These are phyloP conservation scores for Heliopora coerulea DNA, from an alignment of 92 coral and sea anemone species.

Conservation along the genomic window DNA sequence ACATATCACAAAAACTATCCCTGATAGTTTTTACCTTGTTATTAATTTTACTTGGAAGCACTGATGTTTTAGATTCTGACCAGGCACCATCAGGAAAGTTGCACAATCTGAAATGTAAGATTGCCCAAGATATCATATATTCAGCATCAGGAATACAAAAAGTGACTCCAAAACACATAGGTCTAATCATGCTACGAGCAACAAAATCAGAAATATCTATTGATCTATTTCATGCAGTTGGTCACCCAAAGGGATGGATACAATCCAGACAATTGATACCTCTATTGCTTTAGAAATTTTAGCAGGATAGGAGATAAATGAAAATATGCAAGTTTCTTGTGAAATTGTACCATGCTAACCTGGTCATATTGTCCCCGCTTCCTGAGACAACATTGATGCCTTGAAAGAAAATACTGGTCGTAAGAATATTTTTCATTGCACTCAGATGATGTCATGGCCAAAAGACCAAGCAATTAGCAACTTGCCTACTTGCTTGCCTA, in stretches of 20 bases:
- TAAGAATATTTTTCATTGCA: conserved; percentile 48
- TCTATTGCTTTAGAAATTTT: conserved; percentile 35
- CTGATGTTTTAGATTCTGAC: too few relatives aligned
- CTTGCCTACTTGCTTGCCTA: background rate
- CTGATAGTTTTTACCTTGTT: conserved; percentile 55
- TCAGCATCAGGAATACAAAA: conserved; percentile 45
- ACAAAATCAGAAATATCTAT: conserved; percentile 65
- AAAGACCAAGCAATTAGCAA: conserved; percentile 29
- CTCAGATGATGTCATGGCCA: conserved; percentile 46
- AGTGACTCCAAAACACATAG: conserved; percentile 61
- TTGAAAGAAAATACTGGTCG: conserved; percentile 46
- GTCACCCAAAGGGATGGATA: conserved; percentile 37
- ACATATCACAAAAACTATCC: too few relatives aligned
- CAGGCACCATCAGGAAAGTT: background rate
- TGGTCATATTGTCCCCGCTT: conserved; percentile 35
- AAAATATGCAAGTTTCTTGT: conserved; percentile 33
- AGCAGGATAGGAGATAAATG: conserved; percentile 39
- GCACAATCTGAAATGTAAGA: conserved; percentile 18
- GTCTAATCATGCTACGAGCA: conserved; percentile 64
- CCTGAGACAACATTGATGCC: too few relatives aligned
- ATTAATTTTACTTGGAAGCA: conserved; percentile 45
- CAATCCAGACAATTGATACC: conserved; percentile 40
- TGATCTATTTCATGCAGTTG: conserved; percentile 50
- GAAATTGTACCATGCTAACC: conserved; percentile 29
- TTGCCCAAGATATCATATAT: conserved; percentile 63